Conservation (phyloP, 1,140 invertebrate genomes). For the Ptiloglossa arizonensis region DNA sequence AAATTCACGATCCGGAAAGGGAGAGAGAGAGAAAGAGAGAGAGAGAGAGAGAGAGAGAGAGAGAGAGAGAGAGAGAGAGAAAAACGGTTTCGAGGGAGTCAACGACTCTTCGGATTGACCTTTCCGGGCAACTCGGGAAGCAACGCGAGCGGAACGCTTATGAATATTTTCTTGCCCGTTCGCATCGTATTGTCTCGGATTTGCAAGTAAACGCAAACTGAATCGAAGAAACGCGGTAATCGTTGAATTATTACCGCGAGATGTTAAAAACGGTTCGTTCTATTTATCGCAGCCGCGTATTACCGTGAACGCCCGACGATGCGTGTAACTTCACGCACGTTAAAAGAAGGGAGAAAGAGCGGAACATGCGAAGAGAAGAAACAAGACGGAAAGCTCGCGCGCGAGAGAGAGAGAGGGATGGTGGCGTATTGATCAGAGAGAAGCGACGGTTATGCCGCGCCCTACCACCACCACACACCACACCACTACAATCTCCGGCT, state of each 20-base stretch:
- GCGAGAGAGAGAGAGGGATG: constrained; percentile 61
- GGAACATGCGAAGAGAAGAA: constrained; percentile 26
- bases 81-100: not conserved
- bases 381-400: constrained; percentile 32
- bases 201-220: not conserved
- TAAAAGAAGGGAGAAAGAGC: constrained; percentile 18
- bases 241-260: not conserved
- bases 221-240: not conserved
- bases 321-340: too few relatives aligned
- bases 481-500: constrained; percentile 37
- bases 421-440: constrained; percentile 76
- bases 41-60: not conserved
- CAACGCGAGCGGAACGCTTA: not conserved
- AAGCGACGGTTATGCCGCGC: constrained; percentile 76
- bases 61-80: not conserved
- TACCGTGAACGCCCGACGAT: constrained; percentile 51
- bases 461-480: constrained; percentile 73
- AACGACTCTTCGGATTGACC: not conserved
- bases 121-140: constrained; percentile 19
- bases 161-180: not conserved
- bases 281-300: constrained; percentile 52
- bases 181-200: not conserved
- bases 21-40: not conserved
- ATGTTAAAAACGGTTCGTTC: constrained; percentile 32
- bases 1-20: not conserved